Evolutionary conservation across 2,888 invertebrate species (phyloP), one percentile per base, ranked within the genome.

Genomic region (Vanessa cardui): DNA sequence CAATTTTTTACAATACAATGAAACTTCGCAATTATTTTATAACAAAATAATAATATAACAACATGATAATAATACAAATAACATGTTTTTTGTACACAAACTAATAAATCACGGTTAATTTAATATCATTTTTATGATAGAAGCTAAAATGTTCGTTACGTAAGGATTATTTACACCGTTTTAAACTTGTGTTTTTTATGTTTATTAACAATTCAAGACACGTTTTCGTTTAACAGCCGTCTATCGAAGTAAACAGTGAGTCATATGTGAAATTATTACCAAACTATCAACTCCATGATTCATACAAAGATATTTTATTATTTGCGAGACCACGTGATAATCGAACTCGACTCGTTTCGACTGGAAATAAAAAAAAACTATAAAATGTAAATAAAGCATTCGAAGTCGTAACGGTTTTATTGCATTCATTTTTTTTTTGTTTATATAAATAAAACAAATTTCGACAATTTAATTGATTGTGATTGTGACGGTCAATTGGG

Each of bases 261-360:
- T 56, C 56, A 56, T 39, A 12, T 33, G 26, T 56, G 52, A 54
- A 54, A 56, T 56, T 56, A 56, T 39, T 56, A 39, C 52, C 31
- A 31, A 54, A 54, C 52, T 54, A 54, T 54, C 31, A 54, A 54
- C 16, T 7, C 16, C 7, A 31, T 54, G 52, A 54, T 26, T 54
- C 52, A 54, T 31, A 31, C 26, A 2, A 31, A 31, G n/a, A 31
- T 31, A 6, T 52, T 54, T 52, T 52, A 54, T 31, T 54, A 54
- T 54, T 54, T 56, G 18, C 39, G 15, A 26, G 33, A 44, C 45
- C 50, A 45, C 64, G 59, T 59, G 46, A 60, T 18, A 26, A 46
- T 18, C 59, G 58, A 58, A 15, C 45, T 39, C 47, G 6, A 58
- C 64, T 58, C 39, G 64, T 58, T 58, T 44, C 21, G 26, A 58